Base-by-base conservation (phyloP, 2,797 vertebrate genomes). In the Gouania willdenowi region DNA sequence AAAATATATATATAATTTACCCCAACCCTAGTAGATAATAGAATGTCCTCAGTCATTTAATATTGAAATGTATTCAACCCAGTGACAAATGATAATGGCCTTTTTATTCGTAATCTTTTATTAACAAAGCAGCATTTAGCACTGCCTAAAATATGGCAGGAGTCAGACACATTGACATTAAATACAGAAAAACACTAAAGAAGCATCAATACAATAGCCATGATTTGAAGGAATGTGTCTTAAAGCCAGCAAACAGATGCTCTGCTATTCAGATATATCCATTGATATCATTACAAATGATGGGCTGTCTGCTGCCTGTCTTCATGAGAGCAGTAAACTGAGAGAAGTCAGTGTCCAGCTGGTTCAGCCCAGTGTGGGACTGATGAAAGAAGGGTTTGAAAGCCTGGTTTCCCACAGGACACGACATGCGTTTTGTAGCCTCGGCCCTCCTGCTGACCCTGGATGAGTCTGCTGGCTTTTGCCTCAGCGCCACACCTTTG, bases 211-310 rank as follows among this genome's bases (percentile, higher is more conserved):
- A n/a, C n/a, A n/a, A n/a, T n/a, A n/a, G n/a, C n/a, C n/a, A n/a
- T n/a, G n/a, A n/a, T n/a, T n/a, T n/a, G n/a, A n/a, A n/a, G n/a
- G n/a, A n/a, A n/a, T n/a, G n/a, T n/a, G n/a, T n/a, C n/a, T n/a
- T n/a, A n/a, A n/a, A n/a, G n/a, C n/a, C n/a, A n/a, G n/a, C n/a
- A n/a, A n/a, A n/a, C n/a, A n/a, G n/a, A n/a, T n/a, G n/a, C n/a
- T 31, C 4, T 23, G 17, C 34, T 9, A 9, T 20, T 33, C 15
- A 97, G 71, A 98, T 94, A 77, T 96, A 97, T 71, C 93, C 92
- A 35, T 95, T 93, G 43, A 93, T 87, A 43, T 98, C 94, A 6
- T 91, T 94, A 82, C 94, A 98, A 84, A 98, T 95, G 80, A 98
- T 93, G 51, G 96, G 96, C 36, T 94, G 94, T 37, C 95, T 89